Percentiles rank a stretch among this genome's conserved stretches.
Conservation (phyloP, 2,797 vertebrate species). For the Chiroxiphia lanceolata region DNA sequence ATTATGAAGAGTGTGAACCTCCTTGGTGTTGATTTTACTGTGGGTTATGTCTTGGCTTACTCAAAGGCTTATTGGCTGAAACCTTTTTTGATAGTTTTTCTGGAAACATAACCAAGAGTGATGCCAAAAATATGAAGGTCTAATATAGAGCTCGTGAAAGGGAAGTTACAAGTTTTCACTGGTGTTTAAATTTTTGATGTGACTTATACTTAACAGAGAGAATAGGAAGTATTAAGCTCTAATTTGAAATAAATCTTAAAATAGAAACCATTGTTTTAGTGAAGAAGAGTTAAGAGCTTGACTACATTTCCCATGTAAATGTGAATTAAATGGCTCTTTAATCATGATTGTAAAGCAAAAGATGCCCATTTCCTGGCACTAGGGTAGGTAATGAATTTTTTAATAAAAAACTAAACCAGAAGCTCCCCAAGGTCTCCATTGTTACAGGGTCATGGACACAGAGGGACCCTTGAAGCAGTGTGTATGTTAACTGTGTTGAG, state of each 20-base stretch:
- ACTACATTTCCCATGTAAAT: neutral
- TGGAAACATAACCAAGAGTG: neutral
- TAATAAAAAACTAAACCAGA: neutral
- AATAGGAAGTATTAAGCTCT: neutral
- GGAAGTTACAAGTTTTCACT: neutral
- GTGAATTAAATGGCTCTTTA: neutral
- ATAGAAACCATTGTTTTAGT: slow-evolving; percentile 28
- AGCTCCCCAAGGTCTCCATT: neutral
- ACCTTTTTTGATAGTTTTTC: slow-evolving; percentile 1
- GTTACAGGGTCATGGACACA: neutral
- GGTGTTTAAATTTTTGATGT: neutral
- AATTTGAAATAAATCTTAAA: neutral
- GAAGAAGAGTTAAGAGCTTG: neutral
- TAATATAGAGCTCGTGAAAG: neutral
- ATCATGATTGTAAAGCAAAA: neutral
- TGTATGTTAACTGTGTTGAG: too few relatives aligned
- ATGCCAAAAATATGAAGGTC: neutral
- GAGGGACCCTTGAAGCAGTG: neutral
- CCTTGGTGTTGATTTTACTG: neutral
- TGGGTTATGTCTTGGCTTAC: neutral
- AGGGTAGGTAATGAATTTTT: neutral
- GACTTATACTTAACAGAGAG: neutral
- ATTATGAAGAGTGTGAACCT: neutral
- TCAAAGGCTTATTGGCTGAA: neutral
- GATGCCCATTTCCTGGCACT: neutral